These are phyloP conservation scores for Cataglyphis cursor DNA, from an alignment of 2,888 invertebrate genomes.

Conservation along the genomic window DNA sequence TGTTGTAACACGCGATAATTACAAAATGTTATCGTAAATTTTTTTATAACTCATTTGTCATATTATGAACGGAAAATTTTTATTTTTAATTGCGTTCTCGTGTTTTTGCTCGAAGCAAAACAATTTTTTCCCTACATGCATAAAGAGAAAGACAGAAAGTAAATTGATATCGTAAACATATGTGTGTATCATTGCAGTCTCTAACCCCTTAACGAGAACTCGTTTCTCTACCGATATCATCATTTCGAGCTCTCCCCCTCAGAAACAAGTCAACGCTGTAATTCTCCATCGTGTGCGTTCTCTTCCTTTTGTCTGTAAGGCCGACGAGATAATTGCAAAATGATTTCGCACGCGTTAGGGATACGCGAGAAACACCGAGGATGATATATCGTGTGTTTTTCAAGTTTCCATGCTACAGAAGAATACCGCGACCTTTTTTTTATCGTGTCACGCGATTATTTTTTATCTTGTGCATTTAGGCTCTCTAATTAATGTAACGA, in stretches of 20 bases:
- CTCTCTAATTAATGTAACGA: constrained; percentile 42
- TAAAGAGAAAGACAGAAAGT: neutral
- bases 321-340: constrained; percentile 55
- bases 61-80: neutral
- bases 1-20: neutral
- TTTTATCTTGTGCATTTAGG: constrained; percentile 29
- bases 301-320: constrained; percentile 46
- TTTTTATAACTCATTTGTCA: constrained; percentile 13
- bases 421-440: neutral
- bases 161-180: constrained; percentile 17
- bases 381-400: constrained; percentile 42
- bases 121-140: neutral
- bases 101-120: constrained; percentile 20
- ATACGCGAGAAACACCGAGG: constrained; percentile 48
- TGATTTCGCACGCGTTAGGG: constrained; percentile 57
- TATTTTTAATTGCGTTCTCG: neutral
- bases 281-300: constrained; percentile 36
- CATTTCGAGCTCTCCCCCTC: constrained; percentile 14
- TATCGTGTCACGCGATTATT: constrained; percentile 41
- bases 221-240: constrained; percentile 53
- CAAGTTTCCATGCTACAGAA: constrained; percentile 19
- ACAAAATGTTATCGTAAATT: neutral
- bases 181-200: constrained; percentile 1
- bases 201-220: constrained; percentile 47
- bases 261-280: constrained; percentile 45